These are phyloP conservation scores for Pituophis catenifer DNA, from an alignment of 2,113 vertebrate species.

Conservation along the genomic window DNA sequence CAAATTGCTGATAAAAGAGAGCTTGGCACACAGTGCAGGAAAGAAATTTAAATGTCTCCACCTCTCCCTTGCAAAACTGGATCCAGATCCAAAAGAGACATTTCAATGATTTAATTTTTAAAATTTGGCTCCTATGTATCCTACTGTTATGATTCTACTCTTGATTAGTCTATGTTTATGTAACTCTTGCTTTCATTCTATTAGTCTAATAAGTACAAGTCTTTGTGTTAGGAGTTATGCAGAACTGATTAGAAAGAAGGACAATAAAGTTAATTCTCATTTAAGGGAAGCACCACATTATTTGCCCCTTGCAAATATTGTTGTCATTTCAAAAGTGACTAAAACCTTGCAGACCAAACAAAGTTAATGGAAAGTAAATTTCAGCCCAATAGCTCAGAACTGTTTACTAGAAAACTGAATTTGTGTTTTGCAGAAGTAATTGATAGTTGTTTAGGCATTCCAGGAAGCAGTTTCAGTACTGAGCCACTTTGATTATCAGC, in stretches of 20 bases:
- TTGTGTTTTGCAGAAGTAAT: constrained; percentile 69
- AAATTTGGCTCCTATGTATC: neutral
- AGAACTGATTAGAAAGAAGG: neutral
- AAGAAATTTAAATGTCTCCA: neutral
- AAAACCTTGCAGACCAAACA: constrained; percentile 28
- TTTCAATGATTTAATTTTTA: neutral
- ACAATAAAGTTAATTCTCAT: neutral
- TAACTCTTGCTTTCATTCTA: neutral
- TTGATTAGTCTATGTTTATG: neutral
- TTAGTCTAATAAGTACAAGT: neutral
- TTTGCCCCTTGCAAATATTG: constrained; percentile 2
- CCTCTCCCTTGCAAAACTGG: neutral
- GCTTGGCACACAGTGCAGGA: neutral
- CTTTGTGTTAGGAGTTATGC: neutral
- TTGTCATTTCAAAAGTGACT: constrained; percentile 19
- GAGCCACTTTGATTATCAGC: constrained; percentile 60
- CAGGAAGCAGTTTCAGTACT: constrained; percentile 54
- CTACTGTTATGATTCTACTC: neutral
- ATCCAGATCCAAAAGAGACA: neutral
- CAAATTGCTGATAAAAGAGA: neutral
- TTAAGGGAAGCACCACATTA: constrained; percentile 7
- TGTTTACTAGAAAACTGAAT: constrained; percentile 66
- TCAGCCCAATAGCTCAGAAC: constrained; percentile 58
- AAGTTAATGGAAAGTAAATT: constrained; percentile 67
- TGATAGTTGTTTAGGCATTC: constrained; percentile 63